Evolutionary conservation across 2,888 invertebrate genomes (phyloP).

Genomic region (Meloe dianella): DNA sequence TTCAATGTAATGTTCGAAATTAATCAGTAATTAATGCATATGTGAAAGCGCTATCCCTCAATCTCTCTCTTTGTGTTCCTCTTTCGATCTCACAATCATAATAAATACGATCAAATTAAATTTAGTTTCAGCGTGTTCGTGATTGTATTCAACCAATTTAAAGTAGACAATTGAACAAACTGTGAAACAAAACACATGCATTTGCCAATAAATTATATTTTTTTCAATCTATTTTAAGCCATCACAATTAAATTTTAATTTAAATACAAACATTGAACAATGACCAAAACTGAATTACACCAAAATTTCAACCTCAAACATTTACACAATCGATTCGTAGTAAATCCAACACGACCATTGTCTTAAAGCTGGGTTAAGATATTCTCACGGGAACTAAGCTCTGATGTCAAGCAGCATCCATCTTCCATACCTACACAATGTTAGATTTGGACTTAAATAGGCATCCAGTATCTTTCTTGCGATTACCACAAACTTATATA

Average conservation of each 20-base stretch:
- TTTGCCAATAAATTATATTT: background rate
- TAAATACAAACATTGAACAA: conserved; percentile 18
- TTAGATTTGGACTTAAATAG: conserved; percentile 10
- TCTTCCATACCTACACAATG: conserved; percentile 13
- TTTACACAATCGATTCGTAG: conserved; percentile 41
- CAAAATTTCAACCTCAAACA: conserved; percentile 41
- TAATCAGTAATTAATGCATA: conserved; percentile 47
- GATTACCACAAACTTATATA: conserved; percentile 11
- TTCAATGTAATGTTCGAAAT: conserved; percentile 45
- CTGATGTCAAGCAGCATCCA: conserved; percentile 23
- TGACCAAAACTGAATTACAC: conserved; percentile 29
- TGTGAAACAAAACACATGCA: background rate
- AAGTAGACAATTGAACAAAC: conserved; percentile 14
- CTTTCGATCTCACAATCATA: conserved; percentile 14
- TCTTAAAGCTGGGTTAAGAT: conserved; percentile 37
- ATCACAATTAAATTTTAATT: background rate
- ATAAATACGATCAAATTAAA: conserved; percentile 14
- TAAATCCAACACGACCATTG: conserved; percentile 44
- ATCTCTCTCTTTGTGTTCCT: background rate
- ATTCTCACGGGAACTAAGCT: conserved; percentile 24
- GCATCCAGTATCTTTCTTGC: conserved; percentile 11
- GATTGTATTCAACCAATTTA: conserved; percentile 10
- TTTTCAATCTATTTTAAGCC: background rate
- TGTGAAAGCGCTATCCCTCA: conserved; percentile 37
- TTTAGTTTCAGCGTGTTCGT: background rate